Evolutionary conservation across 2,797 vertebrate species (phyloP), one percentile per base, ranked within the genome.

Genomic region (Tolypeutes matacus): DNA sequence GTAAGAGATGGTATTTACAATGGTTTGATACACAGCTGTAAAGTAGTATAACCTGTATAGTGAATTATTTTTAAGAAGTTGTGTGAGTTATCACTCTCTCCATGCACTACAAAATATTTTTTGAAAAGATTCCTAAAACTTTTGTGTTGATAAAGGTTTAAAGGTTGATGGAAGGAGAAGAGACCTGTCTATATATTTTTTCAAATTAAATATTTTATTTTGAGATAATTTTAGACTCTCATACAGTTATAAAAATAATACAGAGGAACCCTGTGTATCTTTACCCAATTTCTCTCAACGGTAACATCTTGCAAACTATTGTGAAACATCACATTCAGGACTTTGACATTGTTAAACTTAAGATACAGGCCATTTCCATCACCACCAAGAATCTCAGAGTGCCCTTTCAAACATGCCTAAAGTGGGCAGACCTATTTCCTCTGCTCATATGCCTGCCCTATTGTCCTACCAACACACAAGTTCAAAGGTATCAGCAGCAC

Each of bases 61-160:
- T 39, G 17, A 95, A 53, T 83, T 86, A 39, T 31, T 93, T 94
- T 76, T 67, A 82, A 91, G 7, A 85, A 91, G 70, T 23, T 49
- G 12, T 58, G 21, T 56, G 46, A 80, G 51, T 39, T 78, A 29
- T 72, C 49, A 78, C 34, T 83, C 11, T 91, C n/a, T 94, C 46
- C 9, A 70, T 23, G n/a, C 3, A 53, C 14, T 72, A 64, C 13
- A 78, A 93, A 91, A 51, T 89, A 76, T 46, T 76, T 95, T 92
- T 34, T 75, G 14, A 11, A 88, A 91, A 23, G 4, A 31, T 85
- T 94, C 25, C 69, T 72, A 78, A 46, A n/a, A 89, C 27, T 76
- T 76, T 75, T 95, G 2, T 70, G 15, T 89, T 84, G n/a, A 31
- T 36, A 15, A 23, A 64, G 29, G 3, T 9, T 73, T 91, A 85